A percentile compares a stretch with the other conserved stretches of the same genome.
These are phyloP conservation scores for Xenotilapia leptura DNA, from an alignment of 2,113 vertebrate genomes.

Conservation along the genomic window DNA sequence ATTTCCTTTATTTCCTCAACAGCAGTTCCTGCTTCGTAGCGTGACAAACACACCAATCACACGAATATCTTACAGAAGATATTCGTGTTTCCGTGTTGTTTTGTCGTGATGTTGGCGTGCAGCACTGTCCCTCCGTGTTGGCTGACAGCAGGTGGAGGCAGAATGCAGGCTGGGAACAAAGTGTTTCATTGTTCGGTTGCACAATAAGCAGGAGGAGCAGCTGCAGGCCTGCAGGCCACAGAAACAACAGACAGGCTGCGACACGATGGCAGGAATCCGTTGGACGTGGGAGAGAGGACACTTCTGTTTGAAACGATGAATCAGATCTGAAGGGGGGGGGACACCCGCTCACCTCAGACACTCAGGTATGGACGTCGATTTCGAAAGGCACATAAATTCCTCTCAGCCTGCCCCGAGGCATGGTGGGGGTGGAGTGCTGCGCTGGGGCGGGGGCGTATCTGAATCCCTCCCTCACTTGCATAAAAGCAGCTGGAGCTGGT, in stretches of 20 bases:
- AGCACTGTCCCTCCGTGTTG: background rate
- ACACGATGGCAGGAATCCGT: constrained; percentile 4
- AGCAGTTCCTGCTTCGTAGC: fast-evolving
- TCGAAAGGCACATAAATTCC: background rate
- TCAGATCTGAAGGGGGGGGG: background rate
- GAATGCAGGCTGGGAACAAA: background rate
- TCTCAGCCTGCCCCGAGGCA: background rate
- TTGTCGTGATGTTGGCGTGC: background rate
- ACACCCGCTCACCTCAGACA: background rate
- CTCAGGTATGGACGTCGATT: background rate
- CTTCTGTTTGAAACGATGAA: background rate
- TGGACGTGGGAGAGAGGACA: background rate
- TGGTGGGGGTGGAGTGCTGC: background rate
- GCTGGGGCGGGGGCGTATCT: background rate
- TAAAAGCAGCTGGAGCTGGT: background rate
- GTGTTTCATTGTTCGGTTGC: background rate
- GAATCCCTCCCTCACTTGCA: background rate
- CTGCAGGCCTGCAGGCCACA: background rate
- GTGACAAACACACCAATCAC: background rate
- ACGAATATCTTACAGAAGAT: background rate
- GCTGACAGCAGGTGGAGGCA: background rate
- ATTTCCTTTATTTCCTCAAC: background rate
- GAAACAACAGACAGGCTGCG: background rate
- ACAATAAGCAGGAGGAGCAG: background rate
- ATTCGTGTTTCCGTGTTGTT: fast-evolving